Evolutionary conservation across 2,113 vertebrate species (phyloP).

Genomic region (Penelope pileata): DNA sequence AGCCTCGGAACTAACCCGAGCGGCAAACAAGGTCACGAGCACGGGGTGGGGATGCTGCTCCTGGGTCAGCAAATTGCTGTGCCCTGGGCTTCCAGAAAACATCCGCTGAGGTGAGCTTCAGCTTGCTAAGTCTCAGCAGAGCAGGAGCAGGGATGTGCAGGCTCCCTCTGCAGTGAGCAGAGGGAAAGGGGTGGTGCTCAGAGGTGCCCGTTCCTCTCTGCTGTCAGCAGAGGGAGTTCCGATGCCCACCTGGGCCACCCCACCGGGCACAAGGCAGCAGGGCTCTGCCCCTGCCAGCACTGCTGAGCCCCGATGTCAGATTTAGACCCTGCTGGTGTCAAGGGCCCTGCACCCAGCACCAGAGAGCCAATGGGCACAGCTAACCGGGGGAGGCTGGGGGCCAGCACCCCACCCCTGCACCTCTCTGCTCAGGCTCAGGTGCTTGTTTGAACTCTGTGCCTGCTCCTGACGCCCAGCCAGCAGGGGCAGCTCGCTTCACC

Average conservation of each 20-base stretch:
- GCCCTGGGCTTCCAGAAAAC: not conserved
- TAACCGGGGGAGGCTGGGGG: not conserved
- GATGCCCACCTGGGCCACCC: not conserved
- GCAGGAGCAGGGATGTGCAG: not conserved
- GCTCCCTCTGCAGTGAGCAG: slow-evolving; percentile 4
- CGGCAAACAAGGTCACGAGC: not conserved
- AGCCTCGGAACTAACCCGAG: not conserved
- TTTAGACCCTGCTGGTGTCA: not conserved
- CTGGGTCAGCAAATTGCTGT: not conserved
- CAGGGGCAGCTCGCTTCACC: not conserved
- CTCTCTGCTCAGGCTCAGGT: not conserved
- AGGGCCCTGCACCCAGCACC: not conserved
- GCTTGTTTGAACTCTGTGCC: not conserved
- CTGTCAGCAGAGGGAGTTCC: rapidly evolving
- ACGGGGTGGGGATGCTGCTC: not conserved
- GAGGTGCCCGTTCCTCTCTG: not conserved
- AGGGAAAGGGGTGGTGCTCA: not conserved
- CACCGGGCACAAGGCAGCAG: not conserved
- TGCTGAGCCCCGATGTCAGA: not conserved
- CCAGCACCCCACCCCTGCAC: not conserved
- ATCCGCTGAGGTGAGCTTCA: not conserved
- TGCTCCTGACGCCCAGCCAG: not conserved
- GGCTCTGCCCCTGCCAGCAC: not conserved
- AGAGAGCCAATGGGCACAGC: not conserved
- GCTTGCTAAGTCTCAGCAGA: not conserved